Conservation (phyloP, 2,113 vertebrate species). For the rabbit (Oryctolagus cuniculus) region DNA sequence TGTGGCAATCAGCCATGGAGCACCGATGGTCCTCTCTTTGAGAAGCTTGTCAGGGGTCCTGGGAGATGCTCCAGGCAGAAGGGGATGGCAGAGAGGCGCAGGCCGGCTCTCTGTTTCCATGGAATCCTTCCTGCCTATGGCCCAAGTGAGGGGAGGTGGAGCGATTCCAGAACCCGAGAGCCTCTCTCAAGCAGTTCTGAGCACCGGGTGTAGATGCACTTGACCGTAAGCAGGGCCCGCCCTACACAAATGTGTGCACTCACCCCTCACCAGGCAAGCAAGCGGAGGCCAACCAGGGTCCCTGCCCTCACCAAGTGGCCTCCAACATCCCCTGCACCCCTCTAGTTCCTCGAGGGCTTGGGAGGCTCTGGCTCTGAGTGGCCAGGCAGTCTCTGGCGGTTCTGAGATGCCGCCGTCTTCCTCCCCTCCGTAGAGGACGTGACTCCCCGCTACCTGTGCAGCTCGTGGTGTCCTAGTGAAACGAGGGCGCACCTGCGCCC, state of each 20-base stretch:
- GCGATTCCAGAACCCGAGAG: background rate
- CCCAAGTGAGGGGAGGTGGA: too few species aligned
- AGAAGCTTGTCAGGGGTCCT: background rate
- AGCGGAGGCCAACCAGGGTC: background rate
- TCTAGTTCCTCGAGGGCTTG: rapidly evolving
- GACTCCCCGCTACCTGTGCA: slow-evolving; percentile 81
- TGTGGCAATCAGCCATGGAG: background rate
- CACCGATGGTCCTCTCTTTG: background rate
- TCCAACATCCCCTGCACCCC: background rate
- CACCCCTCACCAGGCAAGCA: background rate
- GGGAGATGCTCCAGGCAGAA: background rate
- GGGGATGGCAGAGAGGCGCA: rapidly evolving
- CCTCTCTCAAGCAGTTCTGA: too few species aligned
- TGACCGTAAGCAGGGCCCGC: background rate
- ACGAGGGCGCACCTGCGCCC: slow-evolving; percentile 86
- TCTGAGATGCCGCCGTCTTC: slow-evolving; percentile 67
- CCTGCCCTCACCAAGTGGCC: background rate
- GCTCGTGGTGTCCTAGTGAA: slow-evolving; percentile 87
- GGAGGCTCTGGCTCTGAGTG: background rate
- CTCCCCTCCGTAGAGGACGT: slow-evolving; percentile 71
- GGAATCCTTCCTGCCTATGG: background rate
- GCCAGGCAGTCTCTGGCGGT: slow-evolving; percentile 62
- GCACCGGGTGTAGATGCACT: rapidly evolving
- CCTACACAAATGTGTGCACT: background rate
- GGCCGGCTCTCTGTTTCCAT: background rate